Evolutionary conservation across 1,140 invertebrate genomes (phyloP).

Genomic region (Drosophila simulans): DNA sequence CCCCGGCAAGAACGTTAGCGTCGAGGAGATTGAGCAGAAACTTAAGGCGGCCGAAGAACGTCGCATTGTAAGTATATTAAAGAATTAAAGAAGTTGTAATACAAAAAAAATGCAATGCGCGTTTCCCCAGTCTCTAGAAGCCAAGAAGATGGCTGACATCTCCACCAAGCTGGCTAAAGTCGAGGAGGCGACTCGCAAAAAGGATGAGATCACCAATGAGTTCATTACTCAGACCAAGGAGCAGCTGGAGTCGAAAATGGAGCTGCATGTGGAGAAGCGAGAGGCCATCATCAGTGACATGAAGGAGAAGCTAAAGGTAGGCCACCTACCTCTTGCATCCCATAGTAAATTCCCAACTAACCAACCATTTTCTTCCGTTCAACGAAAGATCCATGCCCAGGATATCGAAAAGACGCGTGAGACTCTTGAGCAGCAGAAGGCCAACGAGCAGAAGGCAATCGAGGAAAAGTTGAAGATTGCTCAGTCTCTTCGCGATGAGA

Average conservation of each 20-base stretch:
- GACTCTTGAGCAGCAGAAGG: slow-evolving; percentile 92
- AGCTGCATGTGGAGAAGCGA: slow-evolving; percentile 93
- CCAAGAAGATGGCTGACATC: slow-evolving; percentile 92
- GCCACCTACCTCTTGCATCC: slow-evolving; percentile 62
- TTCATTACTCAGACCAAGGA: slow-evolving; percentile 94
- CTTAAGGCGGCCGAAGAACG: slow-evolving; percentile 95
- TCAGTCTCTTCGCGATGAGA: slow-evolving; percentile 92
- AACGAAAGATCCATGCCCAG: slow-evolving; percentile 88
- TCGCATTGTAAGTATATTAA: slow-evolving; percentile 88
- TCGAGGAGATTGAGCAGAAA: slow-evolving; percentile 95
- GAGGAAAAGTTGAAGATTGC: slow-evolving; percentile 94
- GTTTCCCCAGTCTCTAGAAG: slow-evolving; percentile 90
- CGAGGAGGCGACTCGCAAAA: slow-evolving; percentile 95
- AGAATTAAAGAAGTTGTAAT: background rate
- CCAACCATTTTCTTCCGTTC: too few relatives aligned
- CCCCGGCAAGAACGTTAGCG: slow-evolving; percentile 87
- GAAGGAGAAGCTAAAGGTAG: slow-evolving; percentile 93
- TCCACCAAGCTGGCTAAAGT: slow-evolving; percentile 93
- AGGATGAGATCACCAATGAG: slow-evolving; percentile 92
- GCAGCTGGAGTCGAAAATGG: slow-evolving; percentile 95
- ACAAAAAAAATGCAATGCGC: background rate
- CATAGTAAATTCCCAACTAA: slow-evolving; percentile 60
- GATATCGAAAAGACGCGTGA: slow-evolving; percentile 93
- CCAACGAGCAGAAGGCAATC: slow-evolving; percentile 92
- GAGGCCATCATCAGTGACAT: slow-evolving; percentile 94